Evolutionary conservation across 1,140 invertebrate genomes (phyloP).

Genomic region (Dendroctonus valens): DNA sequence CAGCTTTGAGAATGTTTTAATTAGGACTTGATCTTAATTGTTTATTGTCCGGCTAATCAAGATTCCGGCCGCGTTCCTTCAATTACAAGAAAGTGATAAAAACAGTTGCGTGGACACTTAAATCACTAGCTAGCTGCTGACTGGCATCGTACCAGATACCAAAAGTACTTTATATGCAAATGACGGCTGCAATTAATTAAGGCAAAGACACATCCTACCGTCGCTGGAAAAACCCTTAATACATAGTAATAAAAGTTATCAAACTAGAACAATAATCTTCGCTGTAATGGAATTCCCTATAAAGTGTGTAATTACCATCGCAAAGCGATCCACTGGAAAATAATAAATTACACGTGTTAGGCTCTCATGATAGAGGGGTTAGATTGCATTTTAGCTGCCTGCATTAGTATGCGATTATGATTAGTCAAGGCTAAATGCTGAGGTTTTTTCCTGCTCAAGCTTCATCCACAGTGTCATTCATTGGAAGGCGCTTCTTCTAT

Average conservation of each 20-base stretch:
- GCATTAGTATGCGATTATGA: too few species aligned
- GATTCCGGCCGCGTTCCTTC: slow-evolving; percentile 1
- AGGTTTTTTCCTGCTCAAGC: too few species aligned
- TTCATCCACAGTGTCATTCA: too few species aligned
- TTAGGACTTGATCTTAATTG: not conserved
- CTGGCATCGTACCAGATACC: not conserved
- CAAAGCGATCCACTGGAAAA: slow-evolving; percentile 22
- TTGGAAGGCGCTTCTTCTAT: too few species aligned
- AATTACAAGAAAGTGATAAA: slow-evolving; percentile 4
- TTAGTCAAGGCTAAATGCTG: too few species aligned
- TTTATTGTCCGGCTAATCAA: too few species aligned
- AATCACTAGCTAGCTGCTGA: slow-evolving; percentile 2
- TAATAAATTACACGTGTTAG: slow-evolving; percentile 27
- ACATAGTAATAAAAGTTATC: slow-evolving; percentile 22
- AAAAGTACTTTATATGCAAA: slow-evolving; percentile 24
- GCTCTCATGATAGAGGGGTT: slow-evolving; percentile 14
- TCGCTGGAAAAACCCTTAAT: slow-evolving; percentile 8
- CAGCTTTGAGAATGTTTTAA: not conserved
- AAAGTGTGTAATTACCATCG: slow-evolving; percentile 25
- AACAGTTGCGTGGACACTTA: slow-evolving; percentile 1
- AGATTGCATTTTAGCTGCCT: too few species aligned
- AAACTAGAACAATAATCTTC: slow-evolving; percentile 25
- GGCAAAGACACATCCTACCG: slow-evolving; percentile 11
- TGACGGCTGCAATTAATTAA: slow-evolving; percentile 17
- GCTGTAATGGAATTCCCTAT: slow-evolving; percentile 23